Percentiles rank a stretch among this genome's conserved stretches.
Evolutionary conservation across 2,888 invertebrate species (phyloP).

Genomic region (Nasonia oneida): DNA sequence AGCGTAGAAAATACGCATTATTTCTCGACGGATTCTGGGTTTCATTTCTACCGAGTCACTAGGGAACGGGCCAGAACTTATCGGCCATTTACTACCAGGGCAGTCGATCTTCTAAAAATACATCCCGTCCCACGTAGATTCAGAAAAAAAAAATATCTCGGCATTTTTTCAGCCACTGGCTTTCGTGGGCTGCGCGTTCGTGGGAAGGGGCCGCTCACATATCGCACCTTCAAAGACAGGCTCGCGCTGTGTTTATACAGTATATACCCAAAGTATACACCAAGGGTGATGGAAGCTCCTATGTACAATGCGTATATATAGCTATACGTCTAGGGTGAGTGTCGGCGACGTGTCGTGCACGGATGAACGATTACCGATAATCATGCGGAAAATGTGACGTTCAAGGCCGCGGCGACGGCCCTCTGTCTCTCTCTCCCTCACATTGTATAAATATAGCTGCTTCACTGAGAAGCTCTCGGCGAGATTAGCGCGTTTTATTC

Average conservation of each 20-base stretch:
- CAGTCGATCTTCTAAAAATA: not conserved
- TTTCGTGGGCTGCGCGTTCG: not conserved
- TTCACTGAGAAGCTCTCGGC: not conserved
- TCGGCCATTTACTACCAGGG: too few species aligned
- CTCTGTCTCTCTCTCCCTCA: not conserved
- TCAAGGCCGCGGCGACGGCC: slow-evolving; percentile 62
- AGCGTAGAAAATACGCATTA: too few species aligned
- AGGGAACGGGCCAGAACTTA: too few species aligned
- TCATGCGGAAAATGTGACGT: slow-evolving; percentile 66
- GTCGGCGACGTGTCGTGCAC: slow-evolving; percentile 42
- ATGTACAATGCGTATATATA: not conserved
- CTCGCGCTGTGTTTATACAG: not conserved
- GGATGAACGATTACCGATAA: slow-evolving; percentile 68
- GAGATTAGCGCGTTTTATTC: slow-evolving; percentile 51
- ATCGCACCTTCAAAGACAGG: slow-evolving; percentile 24
- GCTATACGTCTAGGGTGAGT: not conserved
- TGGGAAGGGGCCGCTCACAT: not conserved
- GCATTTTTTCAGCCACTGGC: not conserved
- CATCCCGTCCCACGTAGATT: not conserved
- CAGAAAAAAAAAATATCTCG: not conserved
- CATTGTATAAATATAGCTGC: not conserved
- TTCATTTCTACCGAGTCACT: too few species aligned
- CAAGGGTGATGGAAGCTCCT: not conserved
- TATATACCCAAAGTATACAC: not conserved
- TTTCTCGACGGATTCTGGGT: too few species aligned